phyloP scores from a whole-genome alignment of 2,888 invertebrate genomes.

The Prosapia bicincta region DNA sequence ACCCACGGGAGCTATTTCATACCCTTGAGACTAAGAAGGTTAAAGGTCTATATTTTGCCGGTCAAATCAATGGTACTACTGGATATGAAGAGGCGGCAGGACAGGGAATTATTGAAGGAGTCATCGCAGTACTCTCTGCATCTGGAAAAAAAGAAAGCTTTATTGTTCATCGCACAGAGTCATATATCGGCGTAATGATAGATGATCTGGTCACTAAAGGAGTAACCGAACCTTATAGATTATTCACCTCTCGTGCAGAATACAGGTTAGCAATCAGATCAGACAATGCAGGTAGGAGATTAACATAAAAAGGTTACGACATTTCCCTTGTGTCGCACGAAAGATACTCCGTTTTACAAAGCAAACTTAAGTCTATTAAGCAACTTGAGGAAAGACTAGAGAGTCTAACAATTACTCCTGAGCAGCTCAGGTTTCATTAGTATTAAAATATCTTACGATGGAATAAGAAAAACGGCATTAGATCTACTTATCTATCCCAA shows the following conservation, averaged over 20 bases:
- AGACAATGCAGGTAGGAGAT: not conserved
- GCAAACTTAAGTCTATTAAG: too few species aligned
- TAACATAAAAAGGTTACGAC: not conserved
- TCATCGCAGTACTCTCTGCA: slow-evolving; percentile 12
- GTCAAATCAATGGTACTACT: slow-evolving; percentile 59
- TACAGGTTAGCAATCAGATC: not conserved
- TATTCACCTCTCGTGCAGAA: not conserved
- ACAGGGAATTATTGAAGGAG: slow-evolving; percentile 57
- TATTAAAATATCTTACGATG: too few species aligned
- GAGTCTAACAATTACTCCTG: too few species aligned
- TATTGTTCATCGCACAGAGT: not conserved
- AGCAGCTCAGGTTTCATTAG: too few species aligned
- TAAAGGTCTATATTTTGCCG: slow-evolving; percentile 53
- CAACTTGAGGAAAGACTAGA: too few species aligned
- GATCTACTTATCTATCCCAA: too few species aligned
- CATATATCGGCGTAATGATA: slow-evolving; percentile 24
- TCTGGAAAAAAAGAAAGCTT: not conserved
- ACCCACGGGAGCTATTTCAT: slow-evolving; percentile 53
- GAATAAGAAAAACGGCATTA: too few species aligned
- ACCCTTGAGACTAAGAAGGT: slow-evolving; percentile 52
- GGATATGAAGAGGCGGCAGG: slow-evolving; percentile 62
- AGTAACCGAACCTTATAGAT: slow-evolving; percentile 16
- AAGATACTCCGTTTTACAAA: too few species aligned
- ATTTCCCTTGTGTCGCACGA: too few species aligned
- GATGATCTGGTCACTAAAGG: slow-evolving; percentile 23